Percentiles rank a stretch among this genome's conserved stretches.
Conservation (phyloP, 2,888 invertebrate species). For the Xestia sexstrigata region DNA sequence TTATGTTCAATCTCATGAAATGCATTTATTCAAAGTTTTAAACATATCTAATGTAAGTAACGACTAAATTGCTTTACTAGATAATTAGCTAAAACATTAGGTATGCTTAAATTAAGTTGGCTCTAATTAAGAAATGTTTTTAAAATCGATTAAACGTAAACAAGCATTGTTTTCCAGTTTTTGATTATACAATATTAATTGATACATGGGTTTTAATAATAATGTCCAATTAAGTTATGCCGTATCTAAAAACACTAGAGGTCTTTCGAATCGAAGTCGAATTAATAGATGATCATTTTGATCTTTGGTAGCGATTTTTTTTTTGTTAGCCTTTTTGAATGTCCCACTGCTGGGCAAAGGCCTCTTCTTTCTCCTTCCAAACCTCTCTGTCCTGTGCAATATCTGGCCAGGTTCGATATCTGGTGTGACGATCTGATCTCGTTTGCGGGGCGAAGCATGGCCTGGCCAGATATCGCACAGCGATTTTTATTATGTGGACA, state of each 20-base stretch:
- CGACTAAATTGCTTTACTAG: constrained; percentile 44
- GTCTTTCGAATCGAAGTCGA: background rate
- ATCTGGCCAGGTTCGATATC: too few species aligned
- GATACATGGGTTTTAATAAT: constrained; percentile 29
- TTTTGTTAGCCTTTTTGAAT: too few species aligned
- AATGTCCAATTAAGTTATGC: background rate
- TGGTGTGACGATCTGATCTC: too few species aligned
- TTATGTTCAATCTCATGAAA: constrained; percentile 55
- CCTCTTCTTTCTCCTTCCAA: too few species aligned
- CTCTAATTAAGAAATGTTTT: constrained; percentile 39
- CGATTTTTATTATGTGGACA: background rate
- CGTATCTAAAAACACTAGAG: background rate
- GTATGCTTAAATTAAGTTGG: constrained; percentile 42
- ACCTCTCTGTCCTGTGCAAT: too few species aligned
- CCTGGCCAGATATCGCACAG: too few species aligned
- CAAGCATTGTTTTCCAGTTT: constrained; percentile 38
- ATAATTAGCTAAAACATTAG: constrained; percentile 26
- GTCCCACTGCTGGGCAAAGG: too few species aligned
- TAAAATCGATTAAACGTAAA: constrained; percentile 34
- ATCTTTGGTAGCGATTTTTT: background rate
- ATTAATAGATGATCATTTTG: background rate
- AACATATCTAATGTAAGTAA: constrained; percentile 37
- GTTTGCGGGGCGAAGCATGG: too few species aligned
- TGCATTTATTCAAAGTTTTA: constrained; percentile 59
- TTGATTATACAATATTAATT: constrained; percentile 50